Evolutionary conservation across 2,888 invertebrate species (phyloP).

Genomic region (Subacronicta megacephala): DNA sequence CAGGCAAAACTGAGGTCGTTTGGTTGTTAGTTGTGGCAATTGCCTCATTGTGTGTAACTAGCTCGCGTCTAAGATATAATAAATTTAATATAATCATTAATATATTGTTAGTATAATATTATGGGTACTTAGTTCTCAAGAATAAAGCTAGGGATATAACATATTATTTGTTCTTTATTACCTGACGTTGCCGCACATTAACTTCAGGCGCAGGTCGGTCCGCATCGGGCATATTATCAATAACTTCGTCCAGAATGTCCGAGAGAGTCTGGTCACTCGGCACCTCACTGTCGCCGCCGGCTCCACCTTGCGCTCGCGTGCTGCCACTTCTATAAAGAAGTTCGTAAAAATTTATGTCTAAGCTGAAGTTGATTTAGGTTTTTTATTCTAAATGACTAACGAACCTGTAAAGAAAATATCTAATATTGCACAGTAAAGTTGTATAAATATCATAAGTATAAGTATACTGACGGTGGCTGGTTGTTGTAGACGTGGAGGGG

Average conservation of each 20-base stretch:
- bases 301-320: constrained; percentile 71
- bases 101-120: too few relatives aligned
- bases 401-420: too few relatives aligned
- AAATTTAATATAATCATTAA: constrained; percentile 10
- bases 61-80: constrained; percentile 16
- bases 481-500: constrained; percentile 69
- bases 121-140: background rate
- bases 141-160: background rate
- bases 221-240: constrained; percentile 93
- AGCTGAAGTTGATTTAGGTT: too few relatives aligned
- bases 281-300: constrained; percentile 77
- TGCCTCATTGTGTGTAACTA: constrained; percentile 2
- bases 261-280: constrained; percentile 93
- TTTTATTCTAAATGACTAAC: too few relatives aligned
- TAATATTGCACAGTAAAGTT: too few relatives aligned
- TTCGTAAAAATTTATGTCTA: too few relatives aligned
- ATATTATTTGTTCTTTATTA: constrained; percentile 18
- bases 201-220: constrained; percentile 76
- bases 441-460: background rate
- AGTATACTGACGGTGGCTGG: constrained; percentile 68
- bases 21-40: too few relatives aligned
- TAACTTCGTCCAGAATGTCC: constrained; percentile 95
- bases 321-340: constrained; percentile 70
- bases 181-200: constrained; percentile 64
- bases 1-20: constrained; percentile 6